Percentiles rank a stretch among this genome's conserved stretches.
Conservation (phyloP, 2,797 vertebrate species). For the Arvicola amphibius region DNA sequence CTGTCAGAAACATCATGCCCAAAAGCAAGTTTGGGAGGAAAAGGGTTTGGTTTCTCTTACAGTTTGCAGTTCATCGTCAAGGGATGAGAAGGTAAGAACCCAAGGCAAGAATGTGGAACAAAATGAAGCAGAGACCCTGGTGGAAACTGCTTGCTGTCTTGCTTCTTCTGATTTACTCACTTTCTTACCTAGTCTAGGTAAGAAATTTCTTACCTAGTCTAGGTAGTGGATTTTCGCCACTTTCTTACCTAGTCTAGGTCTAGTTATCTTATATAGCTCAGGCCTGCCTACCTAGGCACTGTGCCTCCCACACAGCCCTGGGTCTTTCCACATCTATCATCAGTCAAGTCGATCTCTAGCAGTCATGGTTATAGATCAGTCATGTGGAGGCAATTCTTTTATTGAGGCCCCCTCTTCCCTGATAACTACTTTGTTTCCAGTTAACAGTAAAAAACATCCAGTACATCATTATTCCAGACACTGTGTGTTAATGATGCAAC, state of each 20-base stretch:
- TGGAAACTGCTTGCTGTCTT: background rate
- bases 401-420: background rate
- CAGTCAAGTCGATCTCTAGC: too few relatives aligned
- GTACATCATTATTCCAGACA: background rate
- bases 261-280: background rate
- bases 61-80: background rate
- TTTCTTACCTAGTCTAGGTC: background rate
- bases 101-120: background rate
- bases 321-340: background rate
- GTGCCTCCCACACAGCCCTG: background rate
- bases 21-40: background rate
- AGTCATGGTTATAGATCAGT: background rate
- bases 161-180: background rate
- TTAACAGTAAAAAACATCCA: too few relatives aligned
- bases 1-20: background rate
- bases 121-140: background rate
- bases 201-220: background rate
- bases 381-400: background rate
- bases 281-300: background rate
- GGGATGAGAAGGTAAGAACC: background rate
- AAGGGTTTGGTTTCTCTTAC: background rate
- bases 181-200: background rate
- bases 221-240: too few relatives aligned
- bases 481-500: rapidly evolving
- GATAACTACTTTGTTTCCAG: background rate